Base-by-base conservation (phyloP, 2,888 invertebrate species). In the Agrochola lota region DNA sequence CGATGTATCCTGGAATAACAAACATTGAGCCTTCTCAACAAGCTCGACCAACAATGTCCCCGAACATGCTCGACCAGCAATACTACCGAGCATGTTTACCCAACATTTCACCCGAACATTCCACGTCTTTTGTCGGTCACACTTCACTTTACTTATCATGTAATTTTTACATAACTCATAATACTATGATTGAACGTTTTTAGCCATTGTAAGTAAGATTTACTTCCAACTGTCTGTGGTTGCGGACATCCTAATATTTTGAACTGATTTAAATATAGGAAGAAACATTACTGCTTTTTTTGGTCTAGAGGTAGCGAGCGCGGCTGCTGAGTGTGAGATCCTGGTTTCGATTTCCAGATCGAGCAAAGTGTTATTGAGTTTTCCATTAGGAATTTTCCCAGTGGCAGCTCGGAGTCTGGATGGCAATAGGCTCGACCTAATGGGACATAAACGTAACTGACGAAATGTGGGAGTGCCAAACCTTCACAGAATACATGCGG, bases 1-100 rank as follows among this genome's bases (percentile, higher is more conserved):
- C 52, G 52, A 52, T 23, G 30, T 30, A 55, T 11, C 11, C 1
- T 7, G 6, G 5, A 9, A 52, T 30, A 8, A n/a, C 23, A 35
- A 35, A n/a, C 4, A 8, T 43, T 20, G 4, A 40, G 40, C 11
- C 2, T 26, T 20, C 17, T 26, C 52, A 63, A 78, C 17, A 55
- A 55, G 60, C 23, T 62, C 43, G 11, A 35, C 52, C 30, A 69
- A 52, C 40, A 40, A 15, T 49, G 6, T 15, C 26, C 1, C n/a
- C 71, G 20, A 81, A 59, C 57, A 71, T 69, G 46, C 11, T 81
- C 12, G 26, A 15, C 46, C 49, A 72, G 70, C 55, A 46, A 52
- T 23, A 23, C 30, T n/a, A 20, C 11, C 80, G 0, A 85, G 85
- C 87, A 71, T 67, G 90, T 74, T 89, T 69, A 71, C 12, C 35